Evolutionary conservation across 1,140 invertebrate species (phyloP), one percentile per base, ranked within the genome.

Genomic region (Brachionus angularis): DNA sequence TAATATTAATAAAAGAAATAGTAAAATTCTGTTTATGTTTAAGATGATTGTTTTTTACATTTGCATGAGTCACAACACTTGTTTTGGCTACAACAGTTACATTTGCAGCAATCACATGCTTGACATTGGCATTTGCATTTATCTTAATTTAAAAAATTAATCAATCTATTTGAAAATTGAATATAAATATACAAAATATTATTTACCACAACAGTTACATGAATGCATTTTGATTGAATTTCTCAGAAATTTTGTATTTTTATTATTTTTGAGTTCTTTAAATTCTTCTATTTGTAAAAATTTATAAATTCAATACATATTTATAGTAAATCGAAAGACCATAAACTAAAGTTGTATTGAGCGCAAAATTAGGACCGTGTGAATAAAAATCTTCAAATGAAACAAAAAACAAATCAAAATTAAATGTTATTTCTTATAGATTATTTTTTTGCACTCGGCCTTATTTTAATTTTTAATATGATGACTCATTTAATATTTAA

Each of bases 181-280:
- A n/a, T n/a, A n/a, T n/a, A n/a, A n/a, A n/a, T n/a, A n/a, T n/a
- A n/a, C n/a, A n/a, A n/a, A n/a, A n/a, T n/a, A n/a, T n/a, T n/a
- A n/a, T n/a, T n/a, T n/a, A n/a, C n/a, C 53, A 42, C 53, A 58
- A 23, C 53, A 58, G 53, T 58, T 58, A 23, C 53, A 58, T 7
- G 39, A 7, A 14, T 42, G 39, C 53, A 58, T 58, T n/a, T n/a
- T n/a, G n/a, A n/a, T n/a, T n/a, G n/a, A n/a, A n/a, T n/a, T n/a
- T n/a, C n/a, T n/a, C n/a, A n/a, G n/a, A n/a, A n/a, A n/a, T n/a
- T n/a, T n/a, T n/a, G n/a, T n/a, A n/a, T n/a, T 36, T 36, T 58
- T 36, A 23, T 4, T 23, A 31, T 29, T 53, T 31, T 31, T 31
- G 25, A 14, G 5, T 33, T 4, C 8, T 16, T n/a, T 4, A 1